Evolutionary conservation across 1,140 invertebrate species (phyloP).

Genomic region (Drosophila subpulchrella): DNA sequence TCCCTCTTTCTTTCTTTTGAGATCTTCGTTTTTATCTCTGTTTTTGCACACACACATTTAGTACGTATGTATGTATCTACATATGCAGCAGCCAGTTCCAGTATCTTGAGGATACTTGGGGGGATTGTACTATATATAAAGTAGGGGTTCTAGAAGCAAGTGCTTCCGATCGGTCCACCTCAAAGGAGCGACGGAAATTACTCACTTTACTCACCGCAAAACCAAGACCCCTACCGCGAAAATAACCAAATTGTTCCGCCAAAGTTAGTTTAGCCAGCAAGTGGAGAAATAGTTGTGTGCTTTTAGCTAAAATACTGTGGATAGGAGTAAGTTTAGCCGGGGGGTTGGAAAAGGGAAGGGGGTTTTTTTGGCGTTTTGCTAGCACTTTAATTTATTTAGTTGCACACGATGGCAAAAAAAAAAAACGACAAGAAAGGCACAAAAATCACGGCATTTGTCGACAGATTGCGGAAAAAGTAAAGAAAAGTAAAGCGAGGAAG

Average conservation of each 20-base stretch:
- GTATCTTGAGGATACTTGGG: slow-evolving; percentile 14
- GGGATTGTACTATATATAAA: background rate
- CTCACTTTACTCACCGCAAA: background rate
- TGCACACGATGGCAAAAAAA: slow-evolving; percentile 35
- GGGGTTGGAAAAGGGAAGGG: background rate
- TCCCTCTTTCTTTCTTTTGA: background rate
- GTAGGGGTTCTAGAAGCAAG: background rate
- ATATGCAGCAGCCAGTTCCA: slow-evolving; percentile 18
- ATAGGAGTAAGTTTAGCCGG: slow-evolving; percentile 14
- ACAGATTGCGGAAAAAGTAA: background rate
- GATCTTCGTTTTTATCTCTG: slow-evolving; percentile 2
- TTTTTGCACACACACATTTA: slow-evolving; percentile 4
- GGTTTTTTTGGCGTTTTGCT: slow-evolving; percentile 44
- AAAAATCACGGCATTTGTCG: slow-evolving; percentile 14
- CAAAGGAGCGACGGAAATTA: background rate
- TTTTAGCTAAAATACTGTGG: slow-evolving; percentile 56
- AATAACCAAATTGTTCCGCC: background rate
- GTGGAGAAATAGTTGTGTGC: slow-evolving; percentile 11
- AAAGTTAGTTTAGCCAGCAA: background rate
- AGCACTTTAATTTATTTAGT: slow-evolving; percentile 79
- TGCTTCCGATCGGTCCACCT: background rate
- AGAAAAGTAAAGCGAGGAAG: background rate
- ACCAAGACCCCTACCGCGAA: background rate
- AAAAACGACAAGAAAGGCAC: slow-evolving; percentile 30
- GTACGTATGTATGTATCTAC: background rate